Percentiles rank a stretch among this genome's conserved stretches.
Conservation (phyloP, 1,140 invertebrate species). For the Neodiprion pinetum region DNA sequence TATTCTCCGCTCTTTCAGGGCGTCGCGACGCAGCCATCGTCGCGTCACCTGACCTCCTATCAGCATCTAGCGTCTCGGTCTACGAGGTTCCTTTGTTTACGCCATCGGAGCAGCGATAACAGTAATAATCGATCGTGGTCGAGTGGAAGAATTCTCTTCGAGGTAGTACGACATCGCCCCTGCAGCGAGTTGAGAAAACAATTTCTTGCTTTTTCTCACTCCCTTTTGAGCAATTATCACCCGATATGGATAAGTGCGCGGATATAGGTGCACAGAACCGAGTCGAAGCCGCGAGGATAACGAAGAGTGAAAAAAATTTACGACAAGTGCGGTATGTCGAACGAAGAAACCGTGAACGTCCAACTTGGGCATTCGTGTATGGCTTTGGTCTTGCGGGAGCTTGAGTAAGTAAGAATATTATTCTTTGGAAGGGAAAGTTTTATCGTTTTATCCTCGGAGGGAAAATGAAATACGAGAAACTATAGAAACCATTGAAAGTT, state of each 20-base stretch:
- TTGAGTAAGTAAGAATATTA: background rate
- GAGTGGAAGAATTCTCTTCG: background rate
- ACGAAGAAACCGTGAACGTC: background rate
- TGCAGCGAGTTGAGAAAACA: background rate
- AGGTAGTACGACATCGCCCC: background rate
- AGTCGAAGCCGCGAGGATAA: background rate
- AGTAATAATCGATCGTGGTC: background rate
- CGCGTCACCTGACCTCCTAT: background rate
- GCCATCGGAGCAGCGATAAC: background rate
- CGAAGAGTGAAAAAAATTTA: background rate
- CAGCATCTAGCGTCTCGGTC: background rate
- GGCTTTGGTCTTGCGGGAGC: background rate
- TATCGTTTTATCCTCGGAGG: background rate
- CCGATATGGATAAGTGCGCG: too few species aligned
- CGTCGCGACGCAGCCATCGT: too few species aligned
- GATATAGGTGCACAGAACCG: background rate
- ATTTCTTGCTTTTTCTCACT: background rate
- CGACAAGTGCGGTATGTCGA: background rate
- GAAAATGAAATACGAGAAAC: background rate
- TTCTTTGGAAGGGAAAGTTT: background rate
- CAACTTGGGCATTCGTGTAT: background rate
- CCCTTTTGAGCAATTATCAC: background rate
- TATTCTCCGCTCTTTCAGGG: too few species aligned
- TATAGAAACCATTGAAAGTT: background rate
- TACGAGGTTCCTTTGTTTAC: background rate